phyloP scores from a whole-genome alignment of 1,140 invertebrate species.

The Teleopsis dalmanni region DNA sequence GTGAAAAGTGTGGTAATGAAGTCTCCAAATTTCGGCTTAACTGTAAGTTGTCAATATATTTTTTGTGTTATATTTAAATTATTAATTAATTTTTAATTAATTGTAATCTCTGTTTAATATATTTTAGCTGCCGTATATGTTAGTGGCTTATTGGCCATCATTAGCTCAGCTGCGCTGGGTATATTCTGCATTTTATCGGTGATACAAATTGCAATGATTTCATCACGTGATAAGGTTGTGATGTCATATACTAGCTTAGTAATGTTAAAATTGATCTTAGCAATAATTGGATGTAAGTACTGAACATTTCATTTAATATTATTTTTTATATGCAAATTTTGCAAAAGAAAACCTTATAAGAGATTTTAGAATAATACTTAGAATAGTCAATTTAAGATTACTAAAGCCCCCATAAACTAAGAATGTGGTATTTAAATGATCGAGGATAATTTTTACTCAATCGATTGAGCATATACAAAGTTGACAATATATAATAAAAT shows the following conservation, averaged over 20 bases:
- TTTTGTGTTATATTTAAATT: conserved; percentile 1
- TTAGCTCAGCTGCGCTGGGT: conserved; percentile 61
- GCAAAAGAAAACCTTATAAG: too few relatives aligned
- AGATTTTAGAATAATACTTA: too few relatives aligned
- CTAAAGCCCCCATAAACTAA: too few relatives aligned
- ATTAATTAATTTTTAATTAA: not conserved
- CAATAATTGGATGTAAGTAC: conserved; percentile 66
- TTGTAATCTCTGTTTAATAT: too few relatives aligned
- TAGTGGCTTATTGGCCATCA: conserved; percentile 65
- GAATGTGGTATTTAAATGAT: too few relatives aligned
- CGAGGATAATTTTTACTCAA: too few relatives aligned
- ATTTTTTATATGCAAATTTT: not conserved
- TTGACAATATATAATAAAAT: too few relatives aligned
- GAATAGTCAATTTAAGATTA: too few relatives aligned
- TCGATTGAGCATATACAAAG: too few relatives aligned
- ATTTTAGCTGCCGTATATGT: conserved; percentile 68
- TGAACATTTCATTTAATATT: not conserved
- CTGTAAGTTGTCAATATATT: conserved; percentile 52
- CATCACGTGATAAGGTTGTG: conserved; percentile 68
- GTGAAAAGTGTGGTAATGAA: conserved; percentile 69
- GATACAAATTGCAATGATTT: conserved; percentile 75
- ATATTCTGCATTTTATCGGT: conserved; percentile 69
- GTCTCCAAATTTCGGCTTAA: conserved; percentile 69
- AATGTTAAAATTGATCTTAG: conserved; percentile 66
- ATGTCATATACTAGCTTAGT: conserved; percentile 66